These are phyloP conservation scores for Paradoxurus hermaphroditus DNA, from an alignment of 2,113 vertebrate genomes.

Conservation along the genomic window DNA sequence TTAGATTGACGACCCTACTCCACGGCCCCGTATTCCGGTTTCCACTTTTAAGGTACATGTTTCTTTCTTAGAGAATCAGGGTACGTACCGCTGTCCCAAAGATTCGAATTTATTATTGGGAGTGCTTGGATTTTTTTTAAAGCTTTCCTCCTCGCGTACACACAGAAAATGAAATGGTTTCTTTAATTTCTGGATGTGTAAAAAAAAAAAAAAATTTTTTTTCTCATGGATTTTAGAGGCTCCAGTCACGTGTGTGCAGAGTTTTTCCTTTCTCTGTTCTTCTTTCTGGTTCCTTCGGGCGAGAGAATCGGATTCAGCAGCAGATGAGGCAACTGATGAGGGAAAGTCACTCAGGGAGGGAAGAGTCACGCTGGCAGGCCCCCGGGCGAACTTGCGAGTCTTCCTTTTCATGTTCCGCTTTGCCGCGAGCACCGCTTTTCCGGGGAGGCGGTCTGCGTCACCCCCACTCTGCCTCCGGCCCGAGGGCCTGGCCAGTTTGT, in stretches of 20 bases:
- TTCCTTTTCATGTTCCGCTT: not conserved
- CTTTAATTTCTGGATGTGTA: not conserved
- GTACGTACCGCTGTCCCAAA: not conserved
- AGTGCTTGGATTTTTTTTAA: not conserved
- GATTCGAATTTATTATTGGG: not conserved
- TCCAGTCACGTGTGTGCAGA: not conserved
- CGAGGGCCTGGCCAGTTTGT: not conserved
- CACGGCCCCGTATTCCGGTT: not conserved
- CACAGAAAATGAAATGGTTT: not conserved
- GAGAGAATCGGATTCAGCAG: accelerated
- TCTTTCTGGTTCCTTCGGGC: not conserved
- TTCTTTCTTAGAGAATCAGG: not conserved
- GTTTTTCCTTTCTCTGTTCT: not conserved
- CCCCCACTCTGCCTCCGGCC: slow-evolving; percentile 13
- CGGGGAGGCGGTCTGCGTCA: not conserved
- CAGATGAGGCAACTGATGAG: not conserved
- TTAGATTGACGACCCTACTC: not conserved
- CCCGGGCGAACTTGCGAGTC: not conserved
- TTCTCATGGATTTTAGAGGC: not conserved
- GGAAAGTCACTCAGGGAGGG: not conserved
- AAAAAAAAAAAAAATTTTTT: not conserved
- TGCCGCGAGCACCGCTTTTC: not conserved
- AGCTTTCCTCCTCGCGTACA: not conserved
- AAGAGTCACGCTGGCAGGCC: not conserved
- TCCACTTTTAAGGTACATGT: not conserved